phyloP scores from a whole-genome alignment of 2,797 vertebrate species.

The Triplophysa bombifrons region DNA sequence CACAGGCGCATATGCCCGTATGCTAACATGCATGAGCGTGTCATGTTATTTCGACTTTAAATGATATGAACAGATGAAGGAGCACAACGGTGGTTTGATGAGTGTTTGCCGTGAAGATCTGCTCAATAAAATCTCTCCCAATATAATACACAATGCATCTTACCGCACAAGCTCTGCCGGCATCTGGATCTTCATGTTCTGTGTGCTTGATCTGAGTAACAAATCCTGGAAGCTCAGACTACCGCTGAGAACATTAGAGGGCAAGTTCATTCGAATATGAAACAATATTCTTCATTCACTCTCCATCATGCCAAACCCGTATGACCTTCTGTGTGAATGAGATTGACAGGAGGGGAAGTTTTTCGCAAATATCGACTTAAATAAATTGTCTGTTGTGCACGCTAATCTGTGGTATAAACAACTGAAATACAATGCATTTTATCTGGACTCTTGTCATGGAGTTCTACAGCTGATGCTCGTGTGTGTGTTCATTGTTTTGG shows the following conservation, averaged over 20 bases:
- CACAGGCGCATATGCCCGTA: slow-evolving; percentile 59
- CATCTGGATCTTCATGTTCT: neutral
- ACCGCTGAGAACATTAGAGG: neutral
- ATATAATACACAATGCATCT: neutral
- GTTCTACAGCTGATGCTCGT: neutral
- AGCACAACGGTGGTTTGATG: neutral
- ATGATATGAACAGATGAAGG: slow-evolving; percentile 23
- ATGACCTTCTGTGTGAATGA: neutral
- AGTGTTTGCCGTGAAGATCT: neutral
- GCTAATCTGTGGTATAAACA: neutral
- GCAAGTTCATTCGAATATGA: neutral
- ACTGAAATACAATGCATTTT: neutral
- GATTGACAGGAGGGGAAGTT: neutral
- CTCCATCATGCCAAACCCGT: neutral
- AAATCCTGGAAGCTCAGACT: neutral
- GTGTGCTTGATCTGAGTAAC: neutral
- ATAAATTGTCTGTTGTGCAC: neutral
- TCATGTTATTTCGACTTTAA: slow-evolving; percentile 9
- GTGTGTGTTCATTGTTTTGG: neutral
- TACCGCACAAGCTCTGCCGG: neutral
- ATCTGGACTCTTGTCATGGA: neutral
- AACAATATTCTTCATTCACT: neutral
- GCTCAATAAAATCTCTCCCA: neutral
- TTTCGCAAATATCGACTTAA: neutral
- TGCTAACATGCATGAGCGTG: slow-evolving; percentile 62